A percentile compares a stretch with the other conserved stretches of the same genome.
These are phyloP conservation scores for Cervus canadensis DNA, from an alignment of 2,113 vertebrate species.

Conservation along the genomic window DNA sequence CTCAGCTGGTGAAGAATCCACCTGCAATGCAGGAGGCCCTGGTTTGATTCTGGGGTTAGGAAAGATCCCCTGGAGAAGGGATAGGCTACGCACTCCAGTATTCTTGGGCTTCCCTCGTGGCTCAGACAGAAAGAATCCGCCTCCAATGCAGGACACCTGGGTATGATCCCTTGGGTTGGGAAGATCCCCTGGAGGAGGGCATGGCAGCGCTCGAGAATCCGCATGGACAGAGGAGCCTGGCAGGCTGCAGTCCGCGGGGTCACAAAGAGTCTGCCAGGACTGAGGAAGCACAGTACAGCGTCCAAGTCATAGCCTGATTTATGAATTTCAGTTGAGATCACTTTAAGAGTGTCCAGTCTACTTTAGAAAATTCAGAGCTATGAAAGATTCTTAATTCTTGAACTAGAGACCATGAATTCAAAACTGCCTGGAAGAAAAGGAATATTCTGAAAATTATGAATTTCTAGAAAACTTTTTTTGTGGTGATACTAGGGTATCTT, in stretches of 20 bases:
- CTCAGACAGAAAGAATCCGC: neutral
- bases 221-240: neutral
- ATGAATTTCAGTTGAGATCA: neutral
- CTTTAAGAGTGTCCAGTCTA: neutral
- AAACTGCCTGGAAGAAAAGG: neutral
- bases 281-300: neutral
- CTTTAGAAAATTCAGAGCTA: conserved; percentile 2
- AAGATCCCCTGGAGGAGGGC: neutral
- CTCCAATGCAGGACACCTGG: neutral
- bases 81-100: neutral
- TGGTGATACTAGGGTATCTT: neutral
- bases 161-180: neutral
- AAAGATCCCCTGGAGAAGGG: neutral
- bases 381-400: conserved; percentile 26
- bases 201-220: neutral
- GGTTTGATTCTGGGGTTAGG: neutral
- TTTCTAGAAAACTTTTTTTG: neutral
- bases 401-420: conserved; percentile 13
- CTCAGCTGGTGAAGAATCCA: neutral
- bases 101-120: neutral
- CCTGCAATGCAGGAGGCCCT: neutral
- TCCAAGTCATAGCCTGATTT: neutral
- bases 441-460: neutral
- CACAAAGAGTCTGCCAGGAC: neutral
- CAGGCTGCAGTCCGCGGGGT: neutral